Evolutionary conservation across 30 jellyfish, hydroid and myxozoan genomes (phyloP), one percentile per base, ranked within the genome.

Genomic region (Hydractinia echinata): DNA sequence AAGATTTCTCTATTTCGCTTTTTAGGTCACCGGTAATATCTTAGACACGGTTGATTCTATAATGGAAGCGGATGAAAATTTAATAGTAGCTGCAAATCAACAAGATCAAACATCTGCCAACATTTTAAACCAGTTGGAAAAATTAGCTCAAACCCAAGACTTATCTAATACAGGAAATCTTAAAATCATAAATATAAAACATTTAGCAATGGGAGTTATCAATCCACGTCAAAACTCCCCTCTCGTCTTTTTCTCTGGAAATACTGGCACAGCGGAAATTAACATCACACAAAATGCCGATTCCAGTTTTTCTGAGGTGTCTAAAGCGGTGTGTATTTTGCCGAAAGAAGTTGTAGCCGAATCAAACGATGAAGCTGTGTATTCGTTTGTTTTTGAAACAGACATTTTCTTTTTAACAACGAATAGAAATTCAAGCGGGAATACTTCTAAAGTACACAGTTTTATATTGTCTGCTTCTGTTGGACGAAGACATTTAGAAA

Each of bases 401-500:
- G 55, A 55, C 18, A 48, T 54, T 5, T 77, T 77, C 10, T 77
- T 77, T n/a, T 71, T 71, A 19, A 20, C 55, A 30, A 7, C 39
- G 51, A 52, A 71, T 71, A 14, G 13, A 20, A 10, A 19, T 14
- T 64, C 6, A 6, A 64, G 39, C 4, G 21, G 5, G 83, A 74
- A 54, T 20, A 53, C 85, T 4, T 51, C 53, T 14, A 53, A 7
- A 21, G 83, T 93, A 5, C 77, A 87, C 84, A 87, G 96, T 67
- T 72, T 84, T 9, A 79, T 93, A 5, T 67, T 93, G 80, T 87
- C 96, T 5, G 99, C 96, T 1, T 58, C 99, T 9, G 19, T 93
- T 11, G 91, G 90, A 5, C 80, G 70, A 15, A 15, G 67, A 50
- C 80, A 61, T 13, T n/a, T 93, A 66, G 48, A 14, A 13, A 88